Percentiles rank a stretch among this genome's conserved stretches.
phyloP scores from a whole-genome alignment of 2,888 invertebrate species.

The Trichacis sp. region DNA sequence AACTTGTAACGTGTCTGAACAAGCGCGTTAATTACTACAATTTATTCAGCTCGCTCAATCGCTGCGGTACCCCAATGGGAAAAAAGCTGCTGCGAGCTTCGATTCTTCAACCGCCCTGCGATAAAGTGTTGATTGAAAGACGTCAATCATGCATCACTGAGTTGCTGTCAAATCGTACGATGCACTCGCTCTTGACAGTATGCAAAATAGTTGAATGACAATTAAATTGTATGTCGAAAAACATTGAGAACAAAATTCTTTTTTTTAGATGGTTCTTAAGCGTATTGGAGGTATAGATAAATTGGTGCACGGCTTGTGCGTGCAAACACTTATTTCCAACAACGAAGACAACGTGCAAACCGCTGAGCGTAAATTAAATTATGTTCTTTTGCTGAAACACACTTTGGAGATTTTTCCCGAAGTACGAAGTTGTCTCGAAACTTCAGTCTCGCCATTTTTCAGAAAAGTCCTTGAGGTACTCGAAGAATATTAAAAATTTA shows the following conservation, averaged over 20 bases:
- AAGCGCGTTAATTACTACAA: slow-evolving; percentile 71
- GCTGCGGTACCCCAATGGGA: slow-evolving; percentile 81
- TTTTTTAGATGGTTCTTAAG: slow-evolving; percentile 71
- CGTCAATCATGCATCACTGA: slow-evolving; percentile 84
- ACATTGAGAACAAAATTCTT: no score
- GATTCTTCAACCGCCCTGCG: slow-evolving; percentile 79
- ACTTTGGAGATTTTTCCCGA: slow-evolving; percentile 80
- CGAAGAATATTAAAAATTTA: background rate
- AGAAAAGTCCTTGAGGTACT: slow-evolving; percentile 73
- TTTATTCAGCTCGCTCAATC: slow-evolving; percentile 77
- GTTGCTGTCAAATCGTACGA: slow-evolving; percentile 76
- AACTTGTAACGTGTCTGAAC: slow-evolving; percentile 75
- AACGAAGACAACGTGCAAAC: slow-evolving; percentile 60
- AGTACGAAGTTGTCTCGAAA: slow-evolving; percentile 69
- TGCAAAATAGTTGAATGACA: slow-evolving; percentile 3
- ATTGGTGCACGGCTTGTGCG: slow-evolving; percentile 70
- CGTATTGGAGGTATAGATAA: slow-evolving; percentile 84
- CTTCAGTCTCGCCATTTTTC: slow-evolving; percentile 69
- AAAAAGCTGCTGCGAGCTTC: slow-evolving; percentile 82
- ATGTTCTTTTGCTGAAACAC: slow-evolving; percentile 81
- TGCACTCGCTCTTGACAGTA: slow-evolving; percentile 77
- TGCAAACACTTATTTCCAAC: slow-evolving; percentile 64
- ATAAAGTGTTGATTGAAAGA: slow-evolving; percentile 51
- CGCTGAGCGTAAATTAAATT: slow-evolving; percentile 84
- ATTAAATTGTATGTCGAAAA: no score